Percentiles rank a stretch among this genome's conserved stretches.
Conservation (phyloP, 2,888 invertebrate genomes). For the Parascotia fuliginaria region DNA sequence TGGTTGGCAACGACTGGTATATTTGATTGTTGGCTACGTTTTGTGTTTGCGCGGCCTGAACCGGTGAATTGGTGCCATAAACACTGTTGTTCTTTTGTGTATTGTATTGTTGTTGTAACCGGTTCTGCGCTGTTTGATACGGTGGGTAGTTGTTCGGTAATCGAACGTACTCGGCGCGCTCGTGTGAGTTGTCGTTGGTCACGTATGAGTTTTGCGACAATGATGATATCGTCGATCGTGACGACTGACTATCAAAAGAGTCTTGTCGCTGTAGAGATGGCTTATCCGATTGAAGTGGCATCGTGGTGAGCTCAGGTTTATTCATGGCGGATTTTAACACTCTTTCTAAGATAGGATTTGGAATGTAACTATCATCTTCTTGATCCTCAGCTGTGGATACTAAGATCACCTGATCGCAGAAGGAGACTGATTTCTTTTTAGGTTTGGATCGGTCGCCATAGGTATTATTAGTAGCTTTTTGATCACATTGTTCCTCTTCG, state of each 20-base stretch:
- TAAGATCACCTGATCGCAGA: conserved; percentile 96
- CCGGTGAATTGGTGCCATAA: conserved; percentile 66
- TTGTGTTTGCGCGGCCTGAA: conserved; percentile 56
- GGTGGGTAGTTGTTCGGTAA: conserved; percentile 70
- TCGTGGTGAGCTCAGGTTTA: conserved; percentile 87
- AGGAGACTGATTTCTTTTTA: conserved; percentile 97
- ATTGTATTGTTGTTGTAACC: conserved; percentile 69
- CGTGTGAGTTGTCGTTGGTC: conserved; percentile 62
- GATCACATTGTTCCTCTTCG: conserved; percentile 70
- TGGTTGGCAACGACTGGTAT: conserved; percentile 70
- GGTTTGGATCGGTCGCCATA: conserved; percentile 86
- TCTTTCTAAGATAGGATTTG: conserved; percentile 95
- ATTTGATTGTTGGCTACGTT: conserved; percentile 62
- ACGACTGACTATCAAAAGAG: conserved; percentile 82
- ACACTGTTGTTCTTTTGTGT: conserved; percentile 66
- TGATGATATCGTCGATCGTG: conserved; percentile 80
- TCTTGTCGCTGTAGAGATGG: conserved; percentile 79
- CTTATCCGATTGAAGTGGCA: conserved; percentile 79
- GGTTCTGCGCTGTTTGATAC: conserved; percentile 69
- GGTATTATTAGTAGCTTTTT: conserved; percentile 64
- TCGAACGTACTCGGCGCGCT: conserved; percentile 67
- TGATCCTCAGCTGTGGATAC: conserved; percentile 97
- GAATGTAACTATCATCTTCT: conserved; percentile 95
- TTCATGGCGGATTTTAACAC: conserved; percentile 93
- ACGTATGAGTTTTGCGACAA: conserved; percentile 74